These are phyloP conservation scores for Dendrophyllia cribrosa DNA, from an alignment of 64 coral and sea anemone species.

Conservation along the genomic window DNA sequence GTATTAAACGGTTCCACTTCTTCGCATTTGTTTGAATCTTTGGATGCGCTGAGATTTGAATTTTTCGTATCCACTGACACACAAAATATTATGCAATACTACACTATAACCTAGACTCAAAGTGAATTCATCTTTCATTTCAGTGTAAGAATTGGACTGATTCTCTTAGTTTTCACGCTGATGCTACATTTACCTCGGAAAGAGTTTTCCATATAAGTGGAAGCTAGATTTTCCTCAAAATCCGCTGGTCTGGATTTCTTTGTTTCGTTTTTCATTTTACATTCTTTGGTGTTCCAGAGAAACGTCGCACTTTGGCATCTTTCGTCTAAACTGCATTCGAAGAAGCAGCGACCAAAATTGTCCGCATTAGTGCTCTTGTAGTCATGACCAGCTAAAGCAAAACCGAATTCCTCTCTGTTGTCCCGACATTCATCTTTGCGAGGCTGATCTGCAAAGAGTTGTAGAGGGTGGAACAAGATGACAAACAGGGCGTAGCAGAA, in stretches of 20 bases:
- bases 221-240: neutral
- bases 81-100: too few relatives aligned
- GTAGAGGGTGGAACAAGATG: neutral
- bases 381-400: slow-evolving; percentile 3
- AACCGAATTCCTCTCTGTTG: slow-evolving; percentile 13
- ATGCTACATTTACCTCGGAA: neutral
- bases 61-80: too few relatives aligned
- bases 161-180: too few relatives aligned
- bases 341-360: too few relatives aligned
- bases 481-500: neutral
- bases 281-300: neutral
- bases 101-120: too few relatives aligned
- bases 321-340: neutral
- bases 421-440: neutral
- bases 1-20: too few relatives aligned
- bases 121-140: too few relatives aligned
- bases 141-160: too few relatives aligned
- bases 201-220: slow-evolving; percentile 2
- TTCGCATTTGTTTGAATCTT: too few relatives aligned
- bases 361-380: neutral
- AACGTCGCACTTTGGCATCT: slow-evolving; percentile 13
- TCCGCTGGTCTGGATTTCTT: neutral
- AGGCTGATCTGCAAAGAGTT: neutral
- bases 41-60: too few relatives aligned
- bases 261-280: neutral